Conservation (phyloP, 2,113 vertebrate species). For the Vulpes vulpes region DNA sequence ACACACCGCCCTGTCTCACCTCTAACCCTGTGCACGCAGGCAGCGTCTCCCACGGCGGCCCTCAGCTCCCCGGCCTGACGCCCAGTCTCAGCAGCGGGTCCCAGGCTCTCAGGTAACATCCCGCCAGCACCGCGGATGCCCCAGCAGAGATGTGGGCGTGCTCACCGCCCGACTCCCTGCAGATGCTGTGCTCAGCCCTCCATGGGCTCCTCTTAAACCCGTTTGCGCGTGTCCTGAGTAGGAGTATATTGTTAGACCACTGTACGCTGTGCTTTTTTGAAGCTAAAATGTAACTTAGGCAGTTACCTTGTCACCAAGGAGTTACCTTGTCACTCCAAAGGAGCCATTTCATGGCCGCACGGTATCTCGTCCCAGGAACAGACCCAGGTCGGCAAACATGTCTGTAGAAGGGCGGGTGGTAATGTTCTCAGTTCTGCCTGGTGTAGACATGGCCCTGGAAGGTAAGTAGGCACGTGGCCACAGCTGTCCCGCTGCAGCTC, state of each 20-base stretch:
- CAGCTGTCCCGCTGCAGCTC: background rate
- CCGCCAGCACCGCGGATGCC: too few relatives aligned
- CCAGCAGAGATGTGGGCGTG: too few relatives aligned
- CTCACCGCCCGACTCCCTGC: rapidly evolving
- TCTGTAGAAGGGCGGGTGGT: background rate
- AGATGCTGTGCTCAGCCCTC: rapidly evolving
- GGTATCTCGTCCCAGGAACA: rapidly evolving
- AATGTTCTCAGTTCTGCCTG: background rate
- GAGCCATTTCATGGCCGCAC: rapidly evolving
- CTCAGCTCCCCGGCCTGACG: constrained; percentile 82
- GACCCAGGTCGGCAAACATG: rapidly evolving
- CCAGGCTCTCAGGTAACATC: constrained; percentile 88
- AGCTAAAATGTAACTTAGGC: background rate
- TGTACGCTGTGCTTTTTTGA: background rate
- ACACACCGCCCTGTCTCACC: background rate
- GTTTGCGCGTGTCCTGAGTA: rapidly evolving
- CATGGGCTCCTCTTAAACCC: background rate
- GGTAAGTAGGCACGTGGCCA: rapidly evolving
- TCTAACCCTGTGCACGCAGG: constrained; percentile 67
- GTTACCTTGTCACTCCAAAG: background rate
- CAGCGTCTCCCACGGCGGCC: constrained; percentile 81
- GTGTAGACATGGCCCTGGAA: background rate
- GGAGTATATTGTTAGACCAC: rapidly evolving
- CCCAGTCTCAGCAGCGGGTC: constrained; percentile 74
- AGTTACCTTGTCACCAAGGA: background rate